Conservation (phyloP, 2,888 invertebrate genomes). For the Melanchra persicariae region DNA sequence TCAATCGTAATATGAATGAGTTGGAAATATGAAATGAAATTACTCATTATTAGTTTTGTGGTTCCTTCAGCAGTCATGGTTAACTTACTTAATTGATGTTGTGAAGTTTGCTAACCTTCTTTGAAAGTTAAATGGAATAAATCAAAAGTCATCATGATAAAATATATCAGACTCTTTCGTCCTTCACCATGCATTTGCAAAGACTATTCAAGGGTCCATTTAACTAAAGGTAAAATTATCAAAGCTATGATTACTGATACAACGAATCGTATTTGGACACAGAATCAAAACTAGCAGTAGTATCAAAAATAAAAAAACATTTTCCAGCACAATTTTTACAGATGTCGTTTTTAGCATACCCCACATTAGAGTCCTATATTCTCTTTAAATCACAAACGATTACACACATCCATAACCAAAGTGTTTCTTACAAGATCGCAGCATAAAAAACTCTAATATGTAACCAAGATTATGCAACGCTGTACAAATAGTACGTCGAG, state of each 20-base stretch:
- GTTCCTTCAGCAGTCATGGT: too few species aligned
- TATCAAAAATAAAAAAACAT: background rate
- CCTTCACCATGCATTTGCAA: background rate
- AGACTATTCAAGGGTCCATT: background rate
- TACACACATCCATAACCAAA: constrained; percentile 19
- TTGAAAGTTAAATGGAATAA: background rate
- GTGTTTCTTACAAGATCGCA: constrained; percentile 45
- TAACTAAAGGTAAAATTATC: background rate
- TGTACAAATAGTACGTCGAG: constrained; percentile 69
- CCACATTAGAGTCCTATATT: background rate
- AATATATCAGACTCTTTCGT: background rate
- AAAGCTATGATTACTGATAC: background rate
- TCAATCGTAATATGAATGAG: background rate
- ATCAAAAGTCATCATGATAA: background rate
- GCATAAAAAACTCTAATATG: constrained; percentile 63
- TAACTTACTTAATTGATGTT: too few species aligned
- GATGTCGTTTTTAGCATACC: background rate
- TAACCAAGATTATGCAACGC: constrained; percentile 68
- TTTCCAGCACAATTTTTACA: background rate
- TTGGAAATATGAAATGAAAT: background rate
- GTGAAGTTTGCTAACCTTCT: background rate
- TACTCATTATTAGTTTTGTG: background rate
- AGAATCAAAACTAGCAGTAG: background rate
- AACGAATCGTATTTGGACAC: background rate
- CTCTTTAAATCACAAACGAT: background rate